Evolutionary conservation across 2,113 vertebrate species (phyloP), one percentile per base, ranked within the genome.

Genomic region (Speoplatyrhinus poulsoni): DNA sequence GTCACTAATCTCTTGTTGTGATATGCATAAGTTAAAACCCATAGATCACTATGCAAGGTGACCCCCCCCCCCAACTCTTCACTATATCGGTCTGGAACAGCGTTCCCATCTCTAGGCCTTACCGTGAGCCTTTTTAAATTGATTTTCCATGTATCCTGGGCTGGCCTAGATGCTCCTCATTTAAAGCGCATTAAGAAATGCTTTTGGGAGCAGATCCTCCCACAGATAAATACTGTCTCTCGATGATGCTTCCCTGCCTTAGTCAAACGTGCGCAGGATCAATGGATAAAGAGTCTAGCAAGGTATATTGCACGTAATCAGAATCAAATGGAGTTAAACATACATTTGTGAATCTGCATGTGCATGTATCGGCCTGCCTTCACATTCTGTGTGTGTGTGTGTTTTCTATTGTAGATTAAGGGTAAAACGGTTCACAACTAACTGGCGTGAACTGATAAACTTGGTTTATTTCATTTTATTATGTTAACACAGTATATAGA

Each of bases 121-220:
- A 17, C 15, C 49, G 54, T 62, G 17, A 9, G 46, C 5, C 5
- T 64, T 50, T 59, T 81, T 71, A 87, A 85, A 87, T 85, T 79
- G 69, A 84, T 77, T 87, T 85, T 82, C 74, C 75, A 58, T 90
- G 82, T 86, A 68, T 81, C 36, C 17, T 26, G 26, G 26, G 36
- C 26, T 76, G 80, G 71, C 67, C 41, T 58, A 60, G 70, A 65
- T 77, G 65, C 62, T 69, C 10, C 72, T 54, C 66, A 68, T 83
- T 65, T 32, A 12, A 46, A 73, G 26, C 66, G 69, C 57, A 70
- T 62, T 63, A 65, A 67, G 58, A 79, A 75, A 60, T 64, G 54
- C 64, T 47, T 57, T 48, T 36, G 53, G 60, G 55, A 19, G 48
- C 46, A 64, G n/a, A 46, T 26, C 13, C 57, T 61, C 65, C 59